Evolutionary conservation across 2,113 vertebrate genomes (phyloP), one percentile per base, ranked within the genome.

Genomic region (Daboia siamensis): DNA sequence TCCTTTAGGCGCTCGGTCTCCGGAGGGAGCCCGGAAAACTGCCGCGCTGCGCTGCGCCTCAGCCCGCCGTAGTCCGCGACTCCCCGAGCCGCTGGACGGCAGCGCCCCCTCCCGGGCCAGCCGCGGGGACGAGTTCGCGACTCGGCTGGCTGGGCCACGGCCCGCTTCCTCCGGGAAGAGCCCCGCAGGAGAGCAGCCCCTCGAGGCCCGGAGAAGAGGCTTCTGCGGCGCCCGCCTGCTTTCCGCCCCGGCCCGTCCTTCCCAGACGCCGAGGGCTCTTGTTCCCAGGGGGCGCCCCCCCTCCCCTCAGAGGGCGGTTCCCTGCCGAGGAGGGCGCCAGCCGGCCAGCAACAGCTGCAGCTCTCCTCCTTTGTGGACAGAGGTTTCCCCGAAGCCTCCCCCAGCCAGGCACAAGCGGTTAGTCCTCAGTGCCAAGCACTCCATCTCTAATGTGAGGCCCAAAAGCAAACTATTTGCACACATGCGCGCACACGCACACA

Each of bases 381-480:
- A 94, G 95, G 90, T 57, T 88, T 88, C 21, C 39, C 21, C 52
- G 9, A 24, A 0, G 5, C 90, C 94, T 89, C 93, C 95, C 95
- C 92, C 64, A 9, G 6, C 2, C 61, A 86, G 86, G 52, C 44
- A 51, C 17, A 88, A 80, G 93, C 64, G 26, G 52, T 95, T 91
- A 54, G 95, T 95, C 95, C 91, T 64, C 84, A 10, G n/a, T 80
- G 87, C 84, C 92, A 92, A 94, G 89, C 74, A 5, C 11, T 4
- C 17, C 55, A 56, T 15, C 15, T 56, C 55, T 15, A 5, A 15
- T 56, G 13, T 17, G 15, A 39, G n/a, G 52, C 24, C 20, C 2
- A 39, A 24, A 29, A 26, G n/a, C 48, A 24, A 54, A 87, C 33
- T 33, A 86, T 61, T 87, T 52, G 44, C 44, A 46, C 44, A 46